A percentile compares a stretch with the other conserved stretches of the same genome.
phyloP scores from a whole-genome alignment of 2,888 invertebrate genomes.

The Heliconius cydno region DNA sequence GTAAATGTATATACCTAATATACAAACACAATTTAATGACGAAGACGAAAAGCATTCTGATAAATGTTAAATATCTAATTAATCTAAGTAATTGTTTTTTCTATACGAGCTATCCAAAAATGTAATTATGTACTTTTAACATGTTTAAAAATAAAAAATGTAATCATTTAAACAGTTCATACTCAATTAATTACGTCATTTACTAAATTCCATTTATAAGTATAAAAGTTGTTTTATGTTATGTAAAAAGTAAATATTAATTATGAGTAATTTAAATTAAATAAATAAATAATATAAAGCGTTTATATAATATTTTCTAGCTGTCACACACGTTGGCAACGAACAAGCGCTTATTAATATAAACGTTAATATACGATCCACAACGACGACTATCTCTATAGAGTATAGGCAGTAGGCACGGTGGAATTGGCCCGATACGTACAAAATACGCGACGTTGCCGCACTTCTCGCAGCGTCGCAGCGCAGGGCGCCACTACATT shows the following conservation, averaged over 20 bases:
- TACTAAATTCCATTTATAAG: neutral
- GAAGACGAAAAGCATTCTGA: neutral
- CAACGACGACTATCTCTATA: slow-evolving; percentile 40
- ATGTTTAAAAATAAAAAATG: neutral
- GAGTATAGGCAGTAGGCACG: slow-evolving; percentile 14
- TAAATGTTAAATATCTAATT: too few species aligned
- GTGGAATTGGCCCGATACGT: slow-evolving; percentile 50
- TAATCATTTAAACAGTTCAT: neutral
- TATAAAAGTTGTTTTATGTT: too few species aligned
- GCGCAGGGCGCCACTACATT: slow-evolving; percentile 64
- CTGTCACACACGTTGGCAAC: neutral
- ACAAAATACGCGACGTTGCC: slow-evolving; percentile 65
- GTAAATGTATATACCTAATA: neutral
- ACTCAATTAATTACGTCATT: neutral
- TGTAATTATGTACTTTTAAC: neutral
- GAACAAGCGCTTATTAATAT: slow-evolving; percentile 25
- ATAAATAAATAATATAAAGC: too few species aligned
- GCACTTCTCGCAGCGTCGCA: slow-evolving; percentile 57
- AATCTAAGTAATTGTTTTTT: neutral
- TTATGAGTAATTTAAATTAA: too few species aligned
- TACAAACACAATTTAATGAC: neutral
- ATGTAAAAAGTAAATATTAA: too few species aligned
- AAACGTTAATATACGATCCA: slow-evolving; percentile 29
- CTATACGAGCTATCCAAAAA: neutral
- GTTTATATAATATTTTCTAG: neutral